Conservation (phyloP, 2,113 vertebrate species). For the Pomatostomus ruficeps region DNA sequence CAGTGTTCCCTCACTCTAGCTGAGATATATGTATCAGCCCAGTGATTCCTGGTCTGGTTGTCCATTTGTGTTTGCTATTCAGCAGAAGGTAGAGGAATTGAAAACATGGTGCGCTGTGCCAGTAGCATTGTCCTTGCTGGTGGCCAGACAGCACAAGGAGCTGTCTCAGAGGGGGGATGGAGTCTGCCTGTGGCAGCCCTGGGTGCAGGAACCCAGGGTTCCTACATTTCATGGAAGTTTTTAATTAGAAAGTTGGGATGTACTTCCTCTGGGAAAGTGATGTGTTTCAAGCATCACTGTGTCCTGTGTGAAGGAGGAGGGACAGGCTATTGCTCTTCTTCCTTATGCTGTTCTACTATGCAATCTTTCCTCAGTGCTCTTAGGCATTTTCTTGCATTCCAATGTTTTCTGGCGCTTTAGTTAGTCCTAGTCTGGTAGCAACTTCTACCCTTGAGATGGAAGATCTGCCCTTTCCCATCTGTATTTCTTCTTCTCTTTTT, state of each 20-base stretch:
- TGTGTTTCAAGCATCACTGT: fast-evolving
- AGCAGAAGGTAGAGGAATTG: neutral
- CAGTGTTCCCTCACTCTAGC: neutral
- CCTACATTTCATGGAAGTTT: neutral
- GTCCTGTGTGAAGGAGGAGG: neutral
- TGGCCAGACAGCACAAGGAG: neutral
- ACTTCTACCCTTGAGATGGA: neutral
- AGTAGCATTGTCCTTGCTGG: neutral
- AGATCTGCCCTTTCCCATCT: neutral
- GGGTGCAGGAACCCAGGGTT: neutral
- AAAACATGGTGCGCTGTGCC: neutral
- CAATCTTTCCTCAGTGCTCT: neutral
- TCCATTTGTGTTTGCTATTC: neutral
- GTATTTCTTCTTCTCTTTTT: neutral
- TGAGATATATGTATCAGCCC: fast-evolving
- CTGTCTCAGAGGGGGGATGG: neutral
- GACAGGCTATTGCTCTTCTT: neutral
- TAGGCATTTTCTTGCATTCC: neutral
- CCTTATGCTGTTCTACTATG: fast-evolving
- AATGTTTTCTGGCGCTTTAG: neutral
- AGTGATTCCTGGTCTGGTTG: neutral
- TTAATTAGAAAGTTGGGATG: neutral
- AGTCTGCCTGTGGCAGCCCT: neutral
- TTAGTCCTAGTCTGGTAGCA: neutral
- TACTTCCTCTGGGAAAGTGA: neutral